Evolutionary conservation across 1,140 invertebrate species (phyloP).

Genomic region (Trachelipus rathkii): DNA sequence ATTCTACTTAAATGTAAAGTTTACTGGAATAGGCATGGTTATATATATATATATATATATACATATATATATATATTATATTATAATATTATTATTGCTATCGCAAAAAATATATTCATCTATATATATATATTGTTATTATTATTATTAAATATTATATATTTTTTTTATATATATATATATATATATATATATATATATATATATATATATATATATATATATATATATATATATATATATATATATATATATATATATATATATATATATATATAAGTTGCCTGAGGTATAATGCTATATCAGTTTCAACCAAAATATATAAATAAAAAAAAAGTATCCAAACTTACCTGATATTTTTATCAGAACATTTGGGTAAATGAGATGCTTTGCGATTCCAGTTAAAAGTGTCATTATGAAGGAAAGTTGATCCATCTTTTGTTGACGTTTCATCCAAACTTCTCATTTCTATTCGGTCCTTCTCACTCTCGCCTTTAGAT

Average conservation of each 20-base stretch:
- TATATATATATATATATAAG: conserved; percentile 1
- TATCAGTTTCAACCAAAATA: no score
- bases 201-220: background rate
- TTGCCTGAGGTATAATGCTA: background rate
- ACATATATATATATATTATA: no score
- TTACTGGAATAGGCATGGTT: no score
- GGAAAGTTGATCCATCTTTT: conserved; percentile 21
- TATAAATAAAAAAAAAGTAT: no score
- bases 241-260: conserved; percentile 3
- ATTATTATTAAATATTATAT: no score
- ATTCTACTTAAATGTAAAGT: no score
- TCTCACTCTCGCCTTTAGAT: background rate
- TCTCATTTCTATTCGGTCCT: background rate
- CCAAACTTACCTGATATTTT: conserved; percentile 7
- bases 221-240: conserved; percentile 1
- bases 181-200: no score
- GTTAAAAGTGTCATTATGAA: conserved; percentile 18
- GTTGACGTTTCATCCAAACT: background rate
- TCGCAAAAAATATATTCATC: no score
- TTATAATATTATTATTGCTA: no score
- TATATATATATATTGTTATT: no score
- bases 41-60: no score
- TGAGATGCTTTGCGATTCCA: conserved; percentile 23
- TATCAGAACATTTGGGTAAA: background rate
- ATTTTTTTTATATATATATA: no score